These are phyloP conservation scores for Limonius californicus DNA, from an alignment of 1,140 invertebrate genomes.

Conservation along the genomic window DNA sequence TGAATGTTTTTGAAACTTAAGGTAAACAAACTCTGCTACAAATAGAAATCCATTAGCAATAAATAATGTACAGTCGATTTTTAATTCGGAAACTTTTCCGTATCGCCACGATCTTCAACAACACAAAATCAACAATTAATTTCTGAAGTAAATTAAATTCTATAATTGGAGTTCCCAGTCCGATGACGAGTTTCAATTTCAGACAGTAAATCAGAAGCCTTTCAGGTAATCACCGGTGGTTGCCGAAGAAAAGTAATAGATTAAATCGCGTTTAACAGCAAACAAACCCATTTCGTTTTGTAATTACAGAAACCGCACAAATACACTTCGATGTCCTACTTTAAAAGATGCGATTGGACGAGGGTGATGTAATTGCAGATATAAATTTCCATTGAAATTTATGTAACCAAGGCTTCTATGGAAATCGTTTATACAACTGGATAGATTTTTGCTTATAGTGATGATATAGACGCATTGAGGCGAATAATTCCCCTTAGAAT, in stretches of 20 bases:
- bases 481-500: conserved; percentile 7
- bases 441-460: too few relatives aligned
- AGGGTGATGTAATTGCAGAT: too few relatives aligned
- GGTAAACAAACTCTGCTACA: too few relatives aligned
- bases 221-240: conserved; percentile 36
- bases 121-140: conserved; percentile 28
- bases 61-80: too few relatives aligned
- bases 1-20: too few relatives aligned
- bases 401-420: too few relatives aligned
- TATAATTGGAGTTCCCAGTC: conserved; percentile 26
- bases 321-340: neutral
- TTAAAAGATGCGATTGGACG: neutral
- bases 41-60: too few relatives aligned
- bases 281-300: conserved; percentile 27
- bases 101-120: neutral
- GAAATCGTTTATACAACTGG: too few relatives aligned
- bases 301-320: conserved; percentile 31
- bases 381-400: too few relatives aligned
- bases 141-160: conserved; percentile 34
- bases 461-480: too few relatives aligned
- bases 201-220: conserved; percentile 34
- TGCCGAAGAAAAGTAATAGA: conserved; percentile 35
- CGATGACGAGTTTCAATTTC: conserved; percentile 35
- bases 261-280: conserved; percentile 31
- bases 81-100: too few relatives aligned